These are phyloP conservation scores for Egretta garzetta DNA, from an alignment of 2,113 vertebrate genomes.

Conservation along the genomic window DNA sequence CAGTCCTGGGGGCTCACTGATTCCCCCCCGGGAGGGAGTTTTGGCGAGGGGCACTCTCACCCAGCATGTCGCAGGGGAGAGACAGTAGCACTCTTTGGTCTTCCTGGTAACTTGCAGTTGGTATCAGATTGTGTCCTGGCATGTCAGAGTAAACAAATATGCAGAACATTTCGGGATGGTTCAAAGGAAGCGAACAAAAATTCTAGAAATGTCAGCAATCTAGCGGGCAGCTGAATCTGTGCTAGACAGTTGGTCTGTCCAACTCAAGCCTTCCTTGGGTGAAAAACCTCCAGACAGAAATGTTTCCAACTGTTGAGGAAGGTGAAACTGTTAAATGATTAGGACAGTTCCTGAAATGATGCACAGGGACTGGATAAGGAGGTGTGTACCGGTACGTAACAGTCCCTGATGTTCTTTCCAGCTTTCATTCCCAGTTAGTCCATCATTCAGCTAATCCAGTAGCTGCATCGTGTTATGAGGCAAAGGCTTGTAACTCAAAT, in stretches of 20 bases:
- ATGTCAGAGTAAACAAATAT: background rate
- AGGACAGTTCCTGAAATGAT: background rate
- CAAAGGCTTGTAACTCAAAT: background rate
- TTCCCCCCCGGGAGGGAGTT: background rate
- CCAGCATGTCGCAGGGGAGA: background rate
- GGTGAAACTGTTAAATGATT: background rate
- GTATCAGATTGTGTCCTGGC: background rate
- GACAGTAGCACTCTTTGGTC: background rate
- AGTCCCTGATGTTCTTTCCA: background rate
- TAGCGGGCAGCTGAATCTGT: background rate
- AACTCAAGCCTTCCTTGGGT: background rate
- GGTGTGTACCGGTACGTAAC: background rate
- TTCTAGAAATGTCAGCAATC: background rate
- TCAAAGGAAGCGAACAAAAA: background rate
- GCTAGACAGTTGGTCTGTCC: background rate
- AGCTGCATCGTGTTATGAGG: background rate
- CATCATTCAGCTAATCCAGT: background rate
- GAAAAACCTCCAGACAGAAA: background rate
- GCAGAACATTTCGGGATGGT: too few relatives aligned
- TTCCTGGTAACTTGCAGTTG: background rate
- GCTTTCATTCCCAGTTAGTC: background rate
- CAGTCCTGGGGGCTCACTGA: background rate
- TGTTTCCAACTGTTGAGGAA: background rate
- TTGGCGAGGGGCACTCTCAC: fast-evolving
- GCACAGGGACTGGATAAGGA: background rate